Evolutionary conservation across 2,113 vertebrate species (phyloP).

Genomic region (Epinephelus fuscoguttatus): DNA sequence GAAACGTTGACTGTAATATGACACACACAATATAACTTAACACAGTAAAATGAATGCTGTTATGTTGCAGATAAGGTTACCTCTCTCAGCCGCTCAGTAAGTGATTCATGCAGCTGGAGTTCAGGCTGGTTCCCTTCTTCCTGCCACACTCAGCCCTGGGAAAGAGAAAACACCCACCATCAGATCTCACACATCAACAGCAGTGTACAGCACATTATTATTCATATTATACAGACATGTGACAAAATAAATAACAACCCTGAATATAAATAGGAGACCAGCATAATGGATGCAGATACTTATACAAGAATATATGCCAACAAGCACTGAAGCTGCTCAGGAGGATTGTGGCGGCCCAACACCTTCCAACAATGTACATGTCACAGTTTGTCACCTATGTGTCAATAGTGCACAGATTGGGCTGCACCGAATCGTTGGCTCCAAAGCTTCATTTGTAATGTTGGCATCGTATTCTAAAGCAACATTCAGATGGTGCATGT

Average conservation of each 20-base stretch:
- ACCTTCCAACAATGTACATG: neutral
- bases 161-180: neutral
- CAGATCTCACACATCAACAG: neutral
- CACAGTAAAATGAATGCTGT: neutral
- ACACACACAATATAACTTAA: neutral
- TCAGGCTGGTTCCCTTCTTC: slow-evolving; percentile 50
- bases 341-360: neutral
- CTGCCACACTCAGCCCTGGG: slow-evolving; percentile 64
- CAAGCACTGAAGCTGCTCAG: neutral
- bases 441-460: no score
- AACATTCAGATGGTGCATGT: no score
- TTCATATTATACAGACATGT: neutral
- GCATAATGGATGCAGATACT: no score
- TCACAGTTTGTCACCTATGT: neutral
- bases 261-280: no score
- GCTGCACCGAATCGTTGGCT: no score
- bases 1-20: neutral
- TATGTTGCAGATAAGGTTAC: slow-evolving; percentile 33
- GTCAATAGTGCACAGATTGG: neutral
- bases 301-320: neutral
- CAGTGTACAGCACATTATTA: neutral
- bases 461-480: no score
- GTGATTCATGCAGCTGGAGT: slow-evolving; percentile 67
- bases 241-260: neutral
- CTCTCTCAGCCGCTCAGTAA: slow-evolving; percentile 55